phyloP scores from a whole-genome alignment of 35 echinoderm and acorn worm genomes.

The Diadema setosum region DNA sequence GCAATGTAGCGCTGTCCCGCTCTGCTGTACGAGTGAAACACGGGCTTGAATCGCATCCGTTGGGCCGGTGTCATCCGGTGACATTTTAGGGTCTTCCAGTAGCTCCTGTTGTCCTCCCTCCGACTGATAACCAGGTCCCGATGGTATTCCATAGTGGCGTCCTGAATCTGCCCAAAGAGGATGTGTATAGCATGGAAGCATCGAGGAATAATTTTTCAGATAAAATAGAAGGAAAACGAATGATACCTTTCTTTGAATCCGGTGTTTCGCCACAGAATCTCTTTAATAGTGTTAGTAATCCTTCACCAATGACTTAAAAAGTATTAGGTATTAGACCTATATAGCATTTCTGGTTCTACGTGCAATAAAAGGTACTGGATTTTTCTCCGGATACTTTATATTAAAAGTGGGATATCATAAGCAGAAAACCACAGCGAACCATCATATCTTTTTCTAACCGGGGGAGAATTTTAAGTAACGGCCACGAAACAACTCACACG shows the following conservation, averaged over 20 bases:
- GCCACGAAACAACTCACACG: too few species aligned
- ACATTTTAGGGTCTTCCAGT: conserved; percentile 56
- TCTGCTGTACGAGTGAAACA: conserved; percentile 72
- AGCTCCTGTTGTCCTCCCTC: conserved; percentile 39
- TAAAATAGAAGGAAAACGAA: neutral
- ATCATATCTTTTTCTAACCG: too few species aligned
- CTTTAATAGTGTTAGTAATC: neutral
- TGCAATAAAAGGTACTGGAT: too few species aligned
- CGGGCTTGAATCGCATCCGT: conserved; percentile 57
- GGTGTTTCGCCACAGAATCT: neutral
- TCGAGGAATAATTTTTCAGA: too few species aligned
- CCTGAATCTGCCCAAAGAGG: conserved; percentile 35
- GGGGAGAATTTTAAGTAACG: too few species aligned
- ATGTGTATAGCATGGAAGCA: neutral
- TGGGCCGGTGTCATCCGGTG: conserved; percentile 61
- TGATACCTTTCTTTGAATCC: neutral
- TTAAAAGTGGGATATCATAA: too few species aligned
- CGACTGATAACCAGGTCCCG: conserved; percentile 42
- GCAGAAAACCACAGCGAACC: too few species aligned
- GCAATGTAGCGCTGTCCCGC: conserved; percentile 8
- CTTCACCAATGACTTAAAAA: neutral
- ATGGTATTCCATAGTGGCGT: conserved; percentile 64
- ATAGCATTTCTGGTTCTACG: neutral
- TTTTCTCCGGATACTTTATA: too few species aligned
- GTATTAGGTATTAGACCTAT: neutral